Conservation (phyloP, 2,888 invertebrate genomes). For the Melanotus villosus region DNA sequence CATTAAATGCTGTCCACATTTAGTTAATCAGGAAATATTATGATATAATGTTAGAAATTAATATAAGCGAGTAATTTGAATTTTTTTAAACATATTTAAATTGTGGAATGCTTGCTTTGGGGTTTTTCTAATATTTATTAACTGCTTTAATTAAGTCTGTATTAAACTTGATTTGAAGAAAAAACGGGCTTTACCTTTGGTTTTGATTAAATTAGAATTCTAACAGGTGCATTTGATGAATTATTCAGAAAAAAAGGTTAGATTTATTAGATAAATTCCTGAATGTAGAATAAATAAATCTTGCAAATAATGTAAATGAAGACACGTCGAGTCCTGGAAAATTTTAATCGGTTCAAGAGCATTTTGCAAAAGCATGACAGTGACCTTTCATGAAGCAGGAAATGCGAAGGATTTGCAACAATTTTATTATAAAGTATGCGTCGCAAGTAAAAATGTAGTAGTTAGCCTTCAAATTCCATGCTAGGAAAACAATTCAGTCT, state of each 20-base stretch:
- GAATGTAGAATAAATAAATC: neutral
- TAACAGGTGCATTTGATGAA: neutral
- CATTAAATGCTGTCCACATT: conserved; percentile 37
- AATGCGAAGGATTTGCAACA: conserved; percentile 30
- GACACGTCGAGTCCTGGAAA: neutral
- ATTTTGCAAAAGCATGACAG: conserved; percentile 26
- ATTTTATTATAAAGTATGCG: conserved; percentile 29
- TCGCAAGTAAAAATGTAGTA: conserved; percentile 19
- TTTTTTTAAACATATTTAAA: no score
- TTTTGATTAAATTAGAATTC: no score
- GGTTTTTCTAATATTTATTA: no score
- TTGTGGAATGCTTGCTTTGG: no score
- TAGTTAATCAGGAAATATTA: conserved; percentile 41
- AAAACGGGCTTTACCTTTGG: no score
- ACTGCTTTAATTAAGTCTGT: no score
- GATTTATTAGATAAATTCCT: neutral
- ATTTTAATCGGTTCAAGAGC: conserved; percentile 24
- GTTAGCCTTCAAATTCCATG: conserved; percentile 33
- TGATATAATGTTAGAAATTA: conserved; percentile 41
- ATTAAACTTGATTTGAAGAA: no score
- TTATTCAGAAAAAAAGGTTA: neutral
- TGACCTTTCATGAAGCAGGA: conserved; percentile 34
- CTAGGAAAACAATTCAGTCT: neutral
- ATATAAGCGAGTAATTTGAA: conserved; percentile 23
- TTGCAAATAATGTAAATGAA: conserved; percentile 2